Evolutionary conservation across 2,888 invertebrate genomes (phyloP), one percentile per base, ranked within the genome.

Genomic region (Cataglyphis livida): DNA sequence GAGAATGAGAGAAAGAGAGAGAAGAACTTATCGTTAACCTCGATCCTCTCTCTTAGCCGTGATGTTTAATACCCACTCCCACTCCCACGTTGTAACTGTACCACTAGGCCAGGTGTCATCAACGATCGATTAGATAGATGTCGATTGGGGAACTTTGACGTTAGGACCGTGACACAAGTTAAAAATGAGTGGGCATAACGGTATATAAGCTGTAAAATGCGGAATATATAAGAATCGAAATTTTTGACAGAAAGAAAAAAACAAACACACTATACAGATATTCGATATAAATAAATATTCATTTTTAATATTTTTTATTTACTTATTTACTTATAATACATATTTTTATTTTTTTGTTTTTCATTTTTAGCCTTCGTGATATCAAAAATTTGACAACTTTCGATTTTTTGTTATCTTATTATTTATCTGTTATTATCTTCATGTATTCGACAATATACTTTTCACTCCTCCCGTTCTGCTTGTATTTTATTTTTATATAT

Each of bases 21-120:
- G 59, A 59, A 15, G 1, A 88, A 89, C 90, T 92, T 91, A 91
- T 92, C 92, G 91, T 91, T 92, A 92, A 92, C 92, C 92, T 92
- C 92, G 90, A 92, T 92, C 91, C 90, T 89, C 73, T 66, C 73
- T 81, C 82, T 65, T 81, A 78, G 83, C 81, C 84, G 81, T 87
- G 87, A 90, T 88, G 90, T 88, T 78, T 91, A 90, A 91, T 90
- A 90, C 88, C 89, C 85, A 85, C 86, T 89, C 85, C 21, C 21
- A 21, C 21, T 21, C 21, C 21, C 21, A 21, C 21, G 87, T 85
- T n/a, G 85, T 88, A 92, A 91, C 91, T 90, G 90, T 92, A 91
- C 89, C 87, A 91, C 89, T 91, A 89, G 92, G 51, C 88, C 91
- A 89, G 89, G 87, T 90, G 88, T 84, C 88, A 90, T 88, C 88